Evolutionary conservation across 2,797 vertebrate genomes (phyloP), one percentile per base, ranked within the genome.

Genomic region (Oophaga sylvatica): DNA sequence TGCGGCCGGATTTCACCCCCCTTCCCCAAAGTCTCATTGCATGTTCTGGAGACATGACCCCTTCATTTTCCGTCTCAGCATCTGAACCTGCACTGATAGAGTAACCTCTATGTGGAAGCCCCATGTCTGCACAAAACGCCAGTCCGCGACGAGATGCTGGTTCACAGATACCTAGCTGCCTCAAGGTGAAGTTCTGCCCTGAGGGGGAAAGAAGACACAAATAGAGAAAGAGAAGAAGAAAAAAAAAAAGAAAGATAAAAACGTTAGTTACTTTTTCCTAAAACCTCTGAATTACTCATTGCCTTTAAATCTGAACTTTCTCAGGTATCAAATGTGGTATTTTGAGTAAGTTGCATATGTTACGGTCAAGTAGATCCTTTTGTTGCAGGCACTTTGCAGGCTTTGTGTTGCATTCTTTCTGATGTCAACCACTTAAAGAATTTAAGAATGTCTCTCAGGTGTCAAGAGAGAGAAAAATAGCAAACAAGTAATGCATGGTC

Each of bases 171-270:
- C 98, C 98, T 90, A 99, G 96, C 93, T 99, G 98, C 94, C 98
- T 97, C 95, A 99, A 95, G 83, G 98, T 99, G 94, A 99, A 98
- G 92, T 98, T 97, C 96, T 98, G 97, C 93, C 97, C 98, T 99
- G 94, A 94, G 94, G 93, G 92, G 92, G 91, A 92, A 93, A 95
- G 95, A 10, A 93, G 95, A 93, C 85, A 94, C 81, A 95, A 91
- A 94, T 91, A 94, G 80, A 90, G 90, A 84, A 90, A 94, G 29
- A 22, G n/a, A 35, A 35, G 35, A 35, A n/a, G n/a, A n/a, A n/a
- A 41, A 41, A 41, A 81, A 35, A 57, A 29, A 48, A 84, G 90
- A 95, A 93, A 80, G 45, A 56, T n/a, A 80, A 57, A 88, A 93
- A 86, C 68, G 81, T 56, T 3, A 26, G 65, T 82, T 81, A 62